Base-by-base conservation (phyloP, 2,113 vertebrate species). In the Zootoca vivipara region DNA sequence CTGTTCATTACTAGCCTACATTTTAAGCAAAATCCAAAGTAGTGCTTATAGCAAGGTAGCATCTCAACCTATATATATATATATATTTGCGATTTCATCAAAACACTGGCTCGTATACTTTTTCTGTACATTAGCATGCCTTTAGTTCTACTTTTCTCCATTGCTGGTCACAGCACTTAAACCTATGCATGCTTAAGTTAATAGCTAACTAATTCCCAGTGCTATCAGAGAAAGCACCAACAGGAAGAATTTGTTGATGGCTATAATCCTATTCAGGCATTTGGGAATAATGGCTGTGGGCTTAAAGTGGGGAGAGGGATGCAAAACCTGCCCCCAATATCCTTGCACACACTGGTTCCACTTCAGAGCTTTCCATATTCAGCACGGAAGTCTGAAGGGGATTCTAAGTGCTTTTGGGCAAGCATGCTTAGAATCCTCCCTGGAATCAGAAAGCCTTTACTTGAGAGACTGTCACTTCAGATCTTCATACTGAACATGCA, bases 1-100 rank as follows among this genome's bases (percentile, higher is more conserved):
- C 58, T 4, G 40, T 42, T 28, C 1, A 42, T 4, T 0, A 15
- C 5, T 28, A 5, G 40, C 62, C 77, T 72, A n/a, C 12, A 1
- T 79, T 0, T 65, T 3, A 67, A 5, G 35, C 7, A 78, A 88
- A 84, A 42, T 0, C 64, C 0, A 33, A 89, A 82, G 84, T 1
- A 1, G 0, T 0, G 46, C 33, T 3, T 0, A 6, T 73, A 74
- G 82, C 33, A 75, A 46, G 4, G 35, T 40, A n/a, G 58, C 24
- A 72, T 22, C 26, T 40, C 33, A 10, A 62, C 42, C 18, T 12
- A 15, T 67, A 77, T n/a, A n/a, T n/a, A n/a, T n/a, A n/a, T n/a
- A 67, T 46, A 13, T 7, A 3, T 73, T 81, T 35, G 18, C 24
- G 18, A 30, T 22, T 81, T 28, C 38, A 78, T 58, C 52, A 20